Base-by-base conservation (phyloP, 1,140 invertebrate genomes). In the Hirudo medicinalis region DNA sequence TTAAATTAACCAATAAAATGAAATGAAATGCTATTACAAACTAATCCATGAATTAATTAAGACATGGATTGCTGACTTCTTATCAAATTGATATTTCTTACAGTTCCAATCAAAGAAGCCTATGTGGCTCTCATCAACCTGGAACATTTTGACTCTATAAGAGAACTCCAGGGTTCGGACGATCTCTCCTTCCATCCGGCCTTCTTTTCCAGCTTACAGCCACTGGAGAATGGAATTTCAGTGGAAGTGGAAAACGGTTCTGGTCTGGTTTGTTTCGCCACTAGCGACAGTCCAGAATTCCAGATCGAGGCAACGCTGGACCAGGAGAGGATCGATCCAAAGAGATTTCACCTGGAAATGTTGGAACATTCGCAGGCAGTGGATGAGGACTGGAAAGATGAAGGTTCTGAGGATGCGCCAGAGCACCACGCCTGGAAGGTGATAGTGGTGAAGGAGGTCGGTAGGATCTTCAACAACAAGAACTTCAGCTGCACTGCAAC, bases 201-300 rank as follows among this genome's bases (percentile, higher is more conserved):
- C 43, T 63, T 63, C 15, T 63, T 63, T 32, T 63, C 57, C 57
- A 63, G 57, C 20, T 13, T 63, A 13, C 22, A 63, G 8, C 57
- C 22, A 15, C 57, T 63, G 57, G 29, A 32, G 20, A 20, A 63
- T 13, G 57, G 22, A 63, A 63, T 25, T 32, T 63, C 29, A 13
- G 57, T 32, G 22, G 57, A 63, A 9, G 29, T 63, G 57, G 29
- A 63, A 13, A 63, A 63, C 19, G 29, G 57, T 0, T 13, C 22
- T 0, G 57, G 22, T 25, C 57, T 63, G 22, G 57, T 63, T 63
- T 63, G 57, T n/a, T 63, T 25, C 57, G 57, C 57, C 29, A 63
- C 57, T 2, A 32, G 57, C 57, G 29, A 32, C 22, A 25, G 11
- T 13, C 22, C 22, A 6, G 29, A 63, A 8, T 63, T 63, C 19